phyloP scores from a whole-genome alignment of 2,888 invertebrate genomes.

The Cancer borealis region DNA sequence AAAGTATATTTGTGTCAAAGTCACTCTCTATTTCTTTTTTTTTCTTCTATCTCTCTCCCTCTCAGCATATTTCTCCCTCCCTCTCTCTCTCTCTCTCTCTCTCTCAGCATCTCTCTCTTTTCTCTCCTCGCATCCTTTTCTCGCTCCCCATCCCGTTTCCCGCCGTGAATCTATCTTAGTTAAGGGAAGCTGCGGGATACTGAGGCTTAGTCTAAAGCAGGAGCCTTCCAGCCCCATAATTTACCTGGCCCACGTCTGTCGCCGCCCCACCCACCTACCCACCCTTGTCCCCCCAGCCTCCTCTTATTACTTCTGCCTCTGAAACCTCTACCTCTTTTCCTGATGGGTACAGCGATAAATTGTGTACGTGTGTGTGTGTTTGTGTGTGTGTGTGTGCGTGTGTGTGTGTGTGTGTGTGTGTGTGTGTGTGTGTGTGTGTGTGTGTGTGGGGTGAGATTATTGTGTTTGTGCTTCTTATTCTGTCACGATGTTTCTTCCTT shows the following conservation, averaged over 20 bases:
- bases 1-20: neutral
- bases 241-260: constrained; percentile 30
- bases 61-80: constrained; percentile 44
- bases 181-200: constrained; percentile 32
- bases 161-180: constrained; percentile 39
- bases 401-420: neutral
- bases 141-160: neutral
- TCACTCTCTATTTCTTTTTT: neutral
- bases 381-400: neutral
- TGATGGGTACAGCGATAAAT: constrained; percentile 21
- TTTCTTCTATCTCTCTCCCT: constrained; percentile 35
- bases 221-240: constrained; percentile 16
- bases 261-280: constrained; percentile 40
- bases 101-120: neutral
- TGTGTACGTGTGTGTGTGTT: neutral
- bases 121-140: constrained; percentile 6
- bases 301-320: constrained; percentile 12
- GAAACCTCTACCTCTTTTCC: neutral
- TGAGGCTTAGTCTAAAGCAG: constrained; percentile 30
- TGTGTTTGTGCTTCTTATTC: constrained; percentile 24
- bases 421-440: neutral
- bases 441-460: neutral
- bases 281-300: neutral
- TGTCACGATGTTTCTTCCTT: constrained; percentile 34
- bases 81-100: constrained; percentile 47